Percentiles rank a stretch among this genome's conserved stretches.
Conservation (phyloP, 2,113 vertebrate genomes). For the Naja naja region DNA sequence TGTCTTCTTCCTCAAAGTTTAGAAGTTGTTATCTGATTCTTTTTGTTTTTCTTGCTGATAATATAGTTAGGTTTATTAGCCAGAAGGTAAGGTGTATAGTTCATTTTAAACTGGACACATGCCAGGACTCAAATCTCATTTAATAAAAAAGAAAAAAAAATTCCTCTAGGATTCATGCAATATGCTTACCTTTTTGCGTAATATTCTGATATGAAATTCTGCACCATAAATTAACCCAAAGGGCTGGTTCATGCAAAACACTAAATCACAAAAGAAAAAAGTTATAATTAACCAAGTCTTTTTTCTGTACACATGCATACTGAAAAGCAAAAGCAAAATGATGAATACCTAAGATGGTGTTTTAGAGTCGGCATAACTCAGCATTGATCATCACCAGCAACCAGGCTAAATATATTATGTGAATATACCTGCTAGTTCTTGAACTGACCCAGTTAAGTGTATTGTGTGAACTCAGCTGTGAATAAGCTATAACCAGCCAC, state of each 20-base stretch:
- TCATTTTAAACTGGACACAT: background rate
- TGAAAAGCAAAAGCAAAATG: background rate
- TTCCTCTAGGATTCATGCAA: background rate
- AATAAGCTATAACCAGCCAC: background rate
- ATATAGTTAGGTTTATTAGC: background rate
- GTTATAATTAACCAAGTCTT: background rate
- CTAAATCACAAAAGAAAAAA: background rate
- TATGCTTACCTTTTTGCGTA: background rate
- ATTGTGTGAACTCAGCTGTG: background rate
- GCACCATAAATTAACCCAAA: background rate
- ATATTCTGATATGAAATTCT: background rate
- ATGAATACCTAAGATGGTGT: background rate
- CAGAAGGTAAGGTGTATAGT: background rate
- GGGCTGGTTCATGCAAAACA: background rate
- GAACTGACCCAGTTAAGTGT: background rate
- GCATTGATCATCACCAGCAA: background rate
- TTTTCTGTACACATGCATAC: background rate
- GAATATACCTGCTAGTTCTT: background rate
- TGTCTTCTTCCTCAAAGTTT: background rate
- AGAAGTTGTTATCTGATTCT: background rate
- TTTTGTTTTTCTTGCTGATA: background rate
- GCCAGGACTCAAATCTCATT: background rate
- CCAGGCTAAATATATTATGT: background rate
- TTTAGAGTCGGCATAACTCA: background rate
- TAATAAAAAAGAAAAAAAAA: background rate